Evolutionary conservation across 2,888 invertebrate genomes (phyloP).

Genomic region (Lamellibrachia columna): DNA sequence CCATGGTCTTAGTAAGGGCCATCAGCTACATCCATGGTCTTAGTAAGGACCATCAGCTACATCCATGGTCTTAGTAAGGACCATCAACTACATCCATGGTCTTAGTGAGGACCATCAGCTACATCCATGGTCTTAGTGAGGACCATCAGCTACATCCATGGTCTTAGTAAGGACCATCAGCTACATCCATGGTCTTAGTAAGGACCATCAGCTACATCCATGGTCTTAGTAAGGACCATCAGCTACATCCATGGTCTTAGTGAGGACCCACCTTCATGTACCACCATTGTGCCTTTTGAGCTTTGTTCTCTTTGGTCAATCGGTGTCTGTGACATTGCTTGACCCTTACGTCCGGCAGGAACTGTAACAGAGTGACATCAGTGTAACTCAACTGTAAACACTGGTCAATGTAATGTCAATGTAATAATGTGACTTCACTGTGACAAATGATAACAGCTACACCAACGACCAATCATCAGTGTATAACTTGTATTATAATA

Average conservation of each 20-base stretch:
- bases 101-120: background rate
- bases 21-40: background rate
- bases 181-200: background rate
- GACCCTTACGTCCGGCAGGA: background rate
- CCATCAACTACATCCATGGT: background rate
- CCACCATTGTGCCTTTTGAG: background rate
- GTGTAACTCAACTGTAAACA: too few species aligned
- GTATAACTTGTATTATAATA: too few species aligned
- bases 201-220: background rate
- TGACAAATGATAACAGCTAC: background rate
- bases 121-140: background rate
- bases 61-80: background rate
- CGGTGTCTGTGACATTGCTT: too few species aligned
- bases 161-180: background rate
- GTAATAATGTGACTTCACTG: background rate
- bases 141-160: background rate
- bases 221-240: background rate
- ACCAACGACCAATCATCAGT: too few species aligned
- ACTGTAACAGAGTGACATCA: background rate
- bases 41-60: background rate
- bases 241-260: background rate
- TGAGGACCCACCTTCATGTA: background rate
- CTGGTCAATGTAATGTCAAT: background rate
- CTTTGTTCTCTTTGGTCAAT: background rate
- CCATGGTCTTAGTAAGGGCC: background rate